Evolutionary conservation across 2,113 vertebrate genomes (phyloP).

Genomic region (Hemicordylus capensis): DNA sequence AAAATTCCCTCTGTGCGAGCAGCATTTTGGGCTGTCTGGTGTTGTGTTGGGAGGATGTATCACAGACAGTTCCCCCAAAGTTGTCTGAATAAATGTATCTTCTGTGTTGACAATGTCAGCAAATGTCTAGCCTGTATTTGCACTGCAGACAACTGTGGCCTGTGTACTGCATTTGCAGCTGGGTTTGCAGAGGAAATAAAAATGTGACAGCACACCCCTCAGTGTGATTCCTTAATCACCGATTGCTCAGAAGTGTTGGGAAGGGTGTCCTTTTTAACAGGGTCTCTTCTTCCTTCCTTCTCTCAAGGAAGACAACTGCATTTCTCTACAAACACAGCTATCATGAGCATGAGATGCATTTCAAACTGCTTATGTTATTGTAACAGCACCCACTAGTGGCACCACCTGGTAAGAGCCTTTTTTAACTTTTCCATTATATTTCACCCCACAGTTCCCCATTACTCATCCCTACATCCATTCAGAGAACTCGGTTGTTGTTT

Average conservation of each 20-base stretch:
- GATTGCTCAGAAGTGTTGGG: not conserved
- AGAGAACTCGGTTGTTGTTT: not conserved
- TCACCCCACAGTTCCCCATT: not conserved
- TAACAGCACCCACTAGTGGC: conserved; percentile 54
- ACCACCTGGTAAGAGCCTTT: not conserved
- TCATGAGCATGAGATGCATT: conserved; percentile 3
- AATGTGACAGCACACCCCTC: not conserved
- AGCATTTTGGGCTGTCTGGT: conserved; percentile 41
- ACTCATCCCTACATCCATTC: not conserved
- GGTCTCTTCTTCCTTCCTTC: not conserved
- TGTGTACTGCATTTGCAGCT: not conserved
- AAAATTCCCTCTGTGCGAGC: conserved; percentile 43
- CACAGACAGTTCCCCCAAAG: conserved; percentile 19
- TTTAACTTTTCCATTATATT: not conserved
- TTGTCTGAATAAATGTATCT: conserved; percentile 54
- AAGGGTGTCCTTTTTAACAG: not conserved
- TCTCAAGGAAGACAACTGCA: fast-evolving
- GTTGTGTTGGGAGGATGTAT: not conserved
- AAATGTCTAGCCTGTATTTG: conserved; percentile 27
- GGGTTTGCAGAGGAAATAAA: not conserved
- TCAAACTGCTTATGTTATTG: not conserved
- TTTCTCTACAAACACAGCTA: not conserved
- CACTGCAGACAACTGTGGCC: not conserved
- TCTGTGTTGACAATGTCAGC: conserved; percentile 16
- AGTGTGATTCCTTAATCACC: not conserved